Conservation (phyloP, 2,888 invertebrate genomes). For the Cryptocheilus praepositus region DNA sequence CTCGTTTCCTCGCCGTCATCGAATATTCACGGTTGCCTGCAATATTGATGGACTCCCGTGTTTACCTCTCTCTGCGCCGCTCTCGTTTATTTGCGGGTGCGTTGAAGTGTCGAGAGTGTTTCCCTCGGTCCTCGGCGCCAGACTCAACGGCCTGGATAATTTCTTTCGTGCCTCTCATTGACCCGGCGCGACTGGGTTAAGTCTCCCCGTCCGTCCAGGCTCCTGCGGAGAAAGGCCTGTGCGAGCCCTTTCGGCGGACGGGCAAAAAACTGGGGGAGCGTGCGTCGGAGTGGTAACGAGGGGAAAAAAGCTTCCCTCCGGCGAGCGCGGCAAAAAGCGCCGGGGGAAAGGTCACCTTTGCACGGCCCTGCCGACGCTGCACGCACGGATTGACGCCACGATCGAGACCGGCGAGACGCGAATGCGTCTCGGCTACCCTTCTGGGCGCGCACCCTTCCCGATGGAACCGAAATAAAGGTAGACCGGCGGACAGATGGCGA, state of each 20-base stretch:
- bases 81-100: slow-evolving; percentile 24
- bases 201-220: slow-evolving; percentile 21
- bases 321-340: no score
- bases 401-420: no score
- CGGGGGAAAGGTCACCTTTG: slow-evolving; percentile 33
- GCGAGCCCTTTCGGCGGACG: slow-evolving; percentile 22
- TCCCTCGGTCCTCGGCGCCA: slow-evolving; percentile 13
- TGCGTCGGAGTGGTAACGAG: slow-evolving; percentile 1
- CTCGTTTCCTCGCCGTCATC: slow-evolving; percentile 31
- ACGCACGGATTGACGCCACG: no score
- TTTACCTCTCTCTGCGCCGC: slow-evolving; percentile 22
- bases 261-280: slow-evolving; percentile 27
- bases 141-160: slow-evolving; percentile 38
- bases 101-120: slow-evolving; percentile 26
- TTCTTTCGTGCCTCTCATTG: slow-evolving; percentile 37
- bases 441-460: no score
- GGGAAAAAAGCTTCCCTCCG: slow-evolving; percentile 2
- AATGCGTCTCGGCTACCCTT: no score
- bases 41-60: slow-evolving; percentile 42
- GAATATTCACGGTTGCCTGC: slow-evolving; percentile 44
- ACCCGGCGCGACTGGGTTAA: slow-evolving; percentile 32
- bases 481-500: no score
- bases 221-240: slow-evolving; percentile 19
- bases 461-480: no score
- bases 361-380: slow-evolving; percentile 5